These are phyloP conservation scores for Brachynemurus nebulosus DNA, from an alignment of 2,888 invertebrate genomes.

Conservation along the genomic window DNA sequence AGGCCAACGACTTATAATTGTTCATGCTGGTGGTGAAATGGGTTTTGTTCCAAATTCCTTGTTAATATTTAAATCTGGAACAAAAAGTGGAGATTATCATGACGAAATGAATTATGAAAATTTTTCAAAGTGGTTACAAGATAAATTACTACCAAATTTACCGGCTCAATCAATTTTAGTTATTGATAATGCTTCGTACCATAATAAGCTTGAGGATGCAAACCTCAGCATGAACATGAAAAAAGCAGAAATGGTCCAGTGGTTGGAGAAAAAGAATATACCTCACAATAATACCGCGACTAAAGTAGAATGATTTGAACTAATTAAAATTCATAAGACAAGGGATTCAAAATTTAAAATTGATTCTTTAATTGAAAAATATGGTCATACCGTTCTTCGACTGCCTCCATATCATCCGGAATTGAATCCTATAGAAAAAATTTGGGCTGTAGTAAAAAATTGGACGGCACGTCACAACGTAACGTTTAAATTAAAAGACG, in stretches of 20 bases:
- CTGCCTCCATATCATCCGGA: slow-evolving; percentile 8
- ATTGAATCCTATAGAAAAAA: slow-evolving; percentile 18
- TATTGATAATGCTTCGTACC: slow-evolving; percentile 19
- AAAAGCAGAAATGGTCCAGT: slow-evolving; percentile 14
- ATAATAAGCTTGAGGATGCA: slow-evolving; percentile 12
- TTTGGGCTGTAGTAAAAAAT: not conserved
- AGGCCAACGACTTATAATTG: slow-evolving; percentile 15
- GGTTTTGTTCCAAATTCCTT: not conserved
- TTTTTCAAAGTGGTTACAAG: slow-evolving; percentile 9
- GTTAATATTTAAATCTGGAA: slow-evolving; percentile 10
- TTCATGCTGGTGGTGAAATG: not conserved
- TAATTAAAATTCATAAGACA: slow-evolving; percentile 15
- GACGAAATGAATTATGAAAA: slow-evolving; percentile 19
- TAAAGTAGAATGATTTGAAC: slow-evolving; percentile 16
- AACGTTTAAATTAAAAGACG: too few relatives aligned
- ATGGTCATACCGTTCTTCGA: slow-evolving; percentile 16
- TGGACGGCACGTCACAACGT: too few relatives aligned
- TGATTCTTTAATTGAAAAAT: slow-evolving; percentile 11
- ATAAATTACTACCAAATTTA: slow-evolving; percentile 14
- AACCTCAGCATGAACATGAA: slow-evolving; percentile 6
- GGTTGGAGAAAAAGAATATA: slow-evolving; percentile 12
- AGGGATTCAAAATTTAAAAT: slow-evolving; percentile 11
- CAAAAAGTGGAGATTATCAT: slow-evolving; percentile 19
- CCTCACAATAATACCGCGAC: slow-evolving; percentile 8
- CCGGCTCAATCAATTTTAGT: slow-evolving; percentile 15